Percentiles rank a stretch among this genome's conserved stretches.
Conservation (phyloP, 1,140 invertebrate genomes). For the Bradysia coprophila region DNA sequence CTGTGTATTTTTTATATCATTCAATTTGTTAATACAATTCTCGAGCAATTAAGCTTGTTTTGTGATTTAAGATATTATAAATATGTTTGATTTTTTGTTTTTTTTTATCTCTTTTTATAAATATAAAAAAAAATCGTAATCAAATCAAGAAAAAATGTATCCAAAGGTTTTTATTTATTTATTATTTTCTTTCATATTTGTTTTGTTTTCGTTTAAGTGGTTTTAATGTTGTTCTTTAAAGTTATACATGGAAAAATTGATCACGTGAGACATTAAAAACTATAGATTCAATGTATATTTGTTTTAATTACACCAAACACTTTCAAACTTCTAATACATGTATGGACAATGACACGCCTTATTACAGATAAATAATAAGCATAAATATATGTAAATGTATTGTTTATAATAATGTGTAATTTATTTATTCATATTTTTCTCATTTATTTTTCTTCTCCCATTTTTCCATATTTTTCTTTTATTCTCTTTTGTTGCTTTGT, state of each 20-base stretch:
- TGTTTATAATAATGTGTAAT: background rate
- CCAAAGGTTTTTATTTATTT: background rate
- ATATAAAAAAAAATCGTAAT: background rate
- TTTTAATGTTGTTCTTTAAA: background rate
- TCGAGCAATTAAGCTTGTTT: background rate
- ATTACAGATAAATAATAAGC: slow-evolving; percentile 1
- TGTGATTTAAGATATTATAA: background rate
- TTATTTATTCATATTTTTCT: background rate
- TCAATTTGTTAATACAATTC: background rate
- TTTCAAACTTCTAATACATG: slow-evolving; percentile 2
- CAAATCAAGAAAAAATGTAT: background rate
- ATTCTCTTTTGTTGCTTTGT: background rate
- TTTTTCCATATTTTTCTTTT: background rate
- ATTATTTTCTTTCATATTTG: background rate
- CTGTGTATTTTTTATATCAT: background rate
- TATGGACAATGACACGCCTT: slow-evolving; percentile 5
- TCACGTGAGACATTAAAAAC: background rate
- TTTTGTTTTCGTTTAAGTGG: background rate
- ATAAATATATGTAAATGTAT: background rate
- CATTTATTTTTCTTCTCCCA: background rate
- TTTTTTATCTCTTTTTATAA: background rate
- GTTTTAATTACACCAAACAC: slow-evolving; percentile 1
- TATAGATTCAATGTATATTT: background rate
- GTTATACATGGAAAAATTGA: background rate
- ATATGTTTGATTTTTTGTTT: background rate